These are phyloP conservation scores for Alectura lathami DNA, from an alignment of 2,113 vertebrate species.

Conservation along the genomic window DNA sequence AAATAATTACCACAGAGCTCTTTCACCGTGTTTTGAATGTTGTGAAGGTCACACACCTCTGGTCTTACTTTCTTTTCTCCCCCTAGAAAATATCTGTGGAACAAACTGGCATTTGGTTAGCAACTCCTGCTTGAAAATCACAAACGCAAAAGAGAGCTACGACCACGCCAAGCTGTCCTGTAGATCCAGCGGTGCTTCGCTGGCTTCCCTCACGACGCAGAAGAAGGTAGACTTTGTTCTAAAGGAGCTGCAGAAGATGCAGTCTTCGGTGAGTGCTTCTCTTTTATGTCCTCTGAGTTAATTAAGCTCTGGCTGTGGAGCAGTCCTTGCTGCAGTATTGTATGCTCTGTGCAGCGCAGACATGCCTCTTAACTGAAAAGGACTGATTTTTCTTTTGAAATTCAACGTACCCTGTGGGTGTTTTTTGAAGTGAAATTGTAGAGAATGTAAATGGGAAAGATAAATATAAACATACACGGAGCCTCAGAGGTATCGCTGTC, in stretches of 20 bases:
- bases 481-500: not conserved
- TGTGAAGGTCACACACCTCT: not conserved
- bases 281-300: not conserved
- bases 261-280: slow-evolving; percentile 81
- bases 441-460: slow-evolving; percentile 33
- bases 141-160: slow-evolving; percentile 88
- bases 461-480: not conserved
- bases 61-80: not conserved
- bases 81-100: slow-evolving; percentile 93
- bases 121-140: slow-evolving; percentile 93
- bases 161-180: slow-evolving; percentile 95
- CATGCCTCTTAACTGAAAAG: not conserved
- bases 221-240: slow-evolving; percentile 96
- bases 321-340: not conserved
- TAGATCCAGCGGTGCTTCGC: slow-evolving; percentile 84
- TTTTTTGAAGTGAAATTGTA: not conserved
- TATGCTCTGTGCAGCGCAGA: not conserved
- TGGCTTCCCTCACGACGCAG: slow-evolving; percentile 93
- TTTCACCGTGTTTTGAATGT: rapidly evolving
- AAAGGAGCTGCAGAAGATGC: slow-evolving; percentile 91
- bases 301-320: not conserved
- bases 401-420: not conserved
- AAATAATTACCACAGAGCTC: not conserved
- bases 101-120: slow-evolving; percentile 93
- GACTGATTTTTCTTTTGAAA: slow-evolving; percentile 18